phyloP scores from a whole-genome alignment of 2,113 vertebrate genomes.

The Propithecus coquereli region DNA sequence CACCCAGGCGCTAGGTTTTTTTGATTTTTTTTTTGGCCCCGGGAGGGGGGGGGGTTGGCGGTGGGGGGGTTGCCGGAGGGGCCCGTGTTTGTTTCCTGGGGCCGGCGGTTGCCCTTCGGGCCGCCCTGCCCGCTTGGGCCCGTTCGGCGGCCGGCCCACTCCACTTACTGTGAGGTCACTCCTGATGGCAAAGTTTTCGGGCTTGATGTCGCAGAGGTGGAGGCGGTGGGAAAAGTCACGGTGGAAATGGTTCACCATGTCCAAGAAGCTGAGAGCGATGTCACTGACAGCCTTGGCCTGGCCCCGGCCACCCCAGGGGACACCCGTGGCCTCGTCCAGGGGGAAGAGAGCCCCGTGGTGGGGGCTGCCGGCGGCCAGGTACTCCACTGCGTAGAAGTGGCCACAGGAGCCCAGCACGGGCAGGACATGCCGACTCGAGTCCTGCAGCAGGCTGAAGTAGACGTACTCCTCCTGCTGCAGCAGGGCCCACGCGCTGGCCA shows the following conservation, averaged over 20 bases:
- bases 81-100: neutral
- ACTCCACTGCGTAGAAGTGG: slow-evolving; percentile 97
- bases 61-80: no score
- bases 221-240: slow-evolving; percentile 93
- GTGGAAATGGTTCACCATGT: slow-evolving; percentile 96
- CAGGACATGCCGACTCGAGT: slow-evolving; percentile 91
- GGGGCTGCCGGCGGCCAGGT: slow-evolving; percentile 91
- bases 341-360: slow-evolving; percentile 93
- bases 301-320: slow-evolving; percentile 57
- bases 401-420: slow-evolving; percentile 95
- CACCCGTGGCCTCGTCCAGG: slow-evolving; percentile 78
- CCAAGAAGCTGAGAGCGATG: slow-evolving; percentile 96
- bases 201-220: slow-evolving; percentile 97
- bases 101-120: neutral
- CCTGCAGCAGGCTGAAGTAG: slow-evolving; percentile 92
- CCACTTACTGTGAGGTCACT: slow-evolving; percentile 93
- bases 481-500: slow-evolving; percentile 94
- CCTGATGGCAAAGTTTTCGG: slow-evolving; percentile 97
- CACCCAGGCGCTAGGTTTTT: no score
- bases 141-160: no score
- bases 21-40: no score
- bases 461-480: slow-evolving; percentile 97
- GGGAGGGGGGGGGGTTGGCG: no score
- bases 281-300: slow-evolving; percentile 79
- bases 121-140: no score